A percentile compares a stretch with the other conserved stretches of the same genome.
phyloP scores from a whole-genome alignment of 1,140 invertebrate genomes.

The Ladona fulva region DNA sequence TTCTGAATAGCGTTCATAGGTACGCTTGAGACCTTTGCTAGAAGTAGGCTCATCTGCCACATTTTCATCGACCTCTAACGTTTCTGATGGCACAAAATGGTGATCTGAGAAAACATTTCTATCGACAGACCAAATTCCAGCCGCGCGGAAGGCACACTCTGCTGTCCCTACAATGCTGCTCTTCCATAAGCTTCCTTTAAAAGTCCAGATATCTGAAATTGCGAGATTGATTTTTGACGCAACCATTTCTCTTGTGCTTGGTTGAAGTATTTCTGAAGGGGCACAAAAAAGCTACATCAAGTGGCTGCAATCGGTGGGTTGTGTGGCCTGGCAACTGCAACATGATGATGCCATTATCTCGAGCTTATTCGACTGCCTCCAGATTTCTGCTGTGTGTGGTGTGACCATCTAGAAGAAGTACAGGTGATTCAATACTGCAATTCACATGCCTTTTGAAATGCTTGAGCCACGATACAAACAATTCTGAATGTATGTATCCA shows the following conservation, averaged over 20 bases:
- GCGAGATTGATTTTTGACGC: not conserved
- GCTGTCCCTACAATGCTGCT: not conserved
- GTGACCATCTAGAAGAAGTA: too few species aligned
- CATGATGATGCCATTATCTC: not conserved
- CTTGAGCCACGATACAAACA: too few species aligned
- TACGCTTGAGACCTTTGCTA: not conserved
- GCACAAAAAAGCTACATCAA: not conserved
- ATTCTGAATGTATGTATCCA: too few species aligned
- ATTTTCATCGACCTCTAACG: not conserved
- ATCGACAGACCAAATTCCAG: not conserved
- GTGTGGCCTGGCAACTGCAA: not conserved
- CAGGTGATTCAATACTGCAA: too few species aligned
- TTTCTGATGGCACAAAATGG: not conserved
- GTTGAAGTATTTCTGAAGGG: not conserved
- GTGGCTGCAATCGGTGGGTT: not conserved
- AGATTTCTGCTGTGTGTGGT: not conserved
- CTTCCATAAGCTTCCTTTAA: not conserved
- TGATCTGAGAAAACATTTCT: not conserved
- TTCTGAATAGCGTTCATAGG: too few species aligned
- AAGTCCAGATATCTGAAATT: not conserved
- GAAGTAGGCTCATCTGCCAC: not conserved
- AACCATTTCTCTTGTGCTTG: not conserved
- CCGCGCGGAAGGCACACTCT: not conserved
- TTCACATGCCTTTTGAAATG: too few species aligned
- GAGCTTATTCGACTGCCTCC: not conserved